Base-by-base conservation (phyloP, 1,140 invertebrate genomes). In the Mercenaria mercenaria region DNA sequence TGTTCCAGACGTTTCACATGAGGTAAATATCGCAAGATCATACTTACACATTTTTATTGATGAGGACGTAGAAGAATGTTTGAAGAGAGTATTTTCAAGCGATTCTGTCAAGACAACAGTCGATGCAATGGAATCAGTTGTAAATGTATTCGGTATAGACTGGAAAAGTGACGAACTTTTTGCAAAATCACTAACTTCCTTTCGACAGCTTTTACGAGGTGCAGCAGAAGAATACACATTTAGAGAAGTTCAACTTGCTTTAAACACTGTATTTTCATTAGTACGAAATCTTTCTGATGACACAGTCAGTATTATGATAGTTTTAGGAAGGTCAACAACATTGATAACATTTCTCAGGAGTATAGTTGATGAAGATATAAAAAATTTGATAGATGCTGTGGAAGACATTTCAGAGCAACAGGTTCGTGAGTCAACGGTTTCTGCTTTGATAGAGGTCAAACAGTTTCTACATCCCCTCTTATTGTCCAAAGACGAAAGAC, bases 401-500 rank as follows among this genome's bases (percentile, higher is more conserved):
- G 93, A 93, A 83, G 93, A 93, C 80, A 91, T 92, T 79, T 93
- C 93, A 26, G 93, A 93, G 47, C 91, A 92, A 43, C 90, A 82
- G 59, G 91, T 93, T 0, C 72, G 81, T 50, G 93, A 91, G 81
- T 91, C 91, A 32, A 92, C 92, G 43, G 92, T 93, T 0, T 92
- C 92, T 18, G 91, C 86, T 37, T 72, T 93, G 4, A 92, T 93
- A n/a, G 91, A 91, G 77, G 89, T 93, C 0, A 91, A 93, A 77
- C 43, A 82, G 41, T 93, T 92, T 52, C 64, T 93, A 4, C 80
- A 90, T 18, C 91, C 91, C 15, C 15, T 93, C n/a, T 47, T 93
- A 37, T 32, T 76, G 15, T 82, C 82, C 52, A 47, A 47, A 47
- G 39, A 80, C 15, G 81, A 59, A 69, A 72, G 64, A 4, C 41